Base-by-base conservation (phyloP, 2,797 vertebrate species). In the Odontamblyopus lacepedii region DNA sequence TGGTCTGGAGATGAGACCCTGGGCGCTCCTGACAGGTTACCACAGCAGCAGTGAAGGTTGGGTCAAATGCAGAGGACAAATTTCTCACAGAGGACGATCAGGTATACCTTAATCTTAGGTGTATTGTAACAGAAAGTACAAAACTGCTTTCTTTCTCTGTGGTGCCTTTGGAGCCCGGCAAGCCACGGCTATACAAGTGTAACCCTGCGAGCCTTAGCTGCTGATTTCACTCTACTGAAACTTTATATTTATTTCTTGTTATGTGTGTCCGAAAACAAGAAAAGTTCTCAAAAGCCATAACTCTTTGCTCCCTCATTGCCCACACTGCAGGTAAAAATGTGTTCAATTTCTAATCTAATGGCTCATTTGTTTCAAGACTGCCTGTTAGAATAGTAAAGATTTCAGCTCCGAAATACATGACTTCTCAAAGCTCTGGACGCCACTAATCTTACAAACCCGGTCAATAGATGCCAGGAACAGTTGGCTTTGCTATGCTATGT, bases 291-390 rank as follows among this genome's bases (percentile, higher is more conserved):
- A 69, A 74, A 70, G 23, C 41, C 48, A 32, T 50, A 63, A 74
- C 26, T 72, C 51, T 51, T 29, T 55, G 69, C 62, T 83, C 35
- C 50, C 62, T 74, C 63, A 50, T 70, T 67, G 71, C 78, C 67
- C 64, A 71, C 57, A 78, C 79, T 70, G 70, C 79, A 81, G 81
- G 65, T 85, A 86, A 81, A 82, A 71, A 72, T 79, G 79, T n/a
- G 16, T 78, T 86, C 79, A 83, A 74, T 84, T 82, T 87, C 77
- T 83, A 82, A 87, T 91, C 78, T 82, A 81, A 90, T 78, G 86
- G 79, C 83, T 92, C 83, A 82, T 87, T 91, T 88, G 71, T 82
- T 86, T 85, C 63, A 60, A 77, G 73, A 78, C 79, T 70, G 77
- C 75, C 89, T 78, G 78, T 87, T 91, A 80, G 71, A 72, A 69